Conservation (phyloP, 2,888 invertebrate species). For the Drepanosiphum platanoidis region DNA sequence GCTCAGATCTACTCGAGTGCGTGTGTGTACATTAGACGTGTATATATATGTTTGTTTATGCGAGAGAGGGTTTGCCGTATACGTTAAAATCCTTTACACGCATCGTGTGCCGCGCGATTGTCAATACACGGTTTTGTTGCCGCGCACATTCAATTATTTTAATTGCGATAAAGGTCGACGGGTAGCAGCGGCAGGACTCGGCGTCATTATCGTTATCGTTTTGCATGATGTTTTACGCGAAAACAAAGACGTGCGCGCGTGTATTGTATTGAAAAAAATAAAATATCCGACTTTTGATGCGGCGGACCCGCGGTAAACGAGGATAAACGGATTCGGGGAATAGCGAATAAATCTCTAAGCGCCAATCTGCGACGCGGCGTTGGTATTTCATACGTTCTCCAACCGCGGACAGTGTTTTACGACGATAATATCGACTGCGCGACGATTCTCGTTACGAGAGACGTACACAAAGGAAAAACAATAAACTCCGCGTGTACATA, state of each 20-base stretch:
- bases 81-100: background rate
- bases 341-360: background rate
- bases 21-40: background rate
- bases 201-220: too few relatives aligned
- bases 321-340: background rate
- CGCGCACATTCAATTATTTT: too few relatives aligned
- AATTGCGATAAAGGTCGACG: background rate
- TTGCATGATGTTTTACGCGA: too few relatives aligned
- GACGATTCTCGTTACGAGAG: background rate
- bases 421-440: background rate
- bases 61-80: background rate
- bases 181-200: too few relatives aligned
- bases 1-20: background rate
- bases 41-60: background rate
- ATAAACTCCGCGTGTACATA: too few relatives aligned
- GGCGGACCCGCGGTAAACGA: background rate
- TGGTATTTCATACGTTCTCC: background rate
- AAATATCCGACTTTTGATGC: too few relatives aligned
- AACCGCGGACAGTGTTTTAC: too few relatives aligned
- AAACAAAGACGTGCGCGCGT: too few relatives aligned
- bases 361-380: too few relatives aligned
- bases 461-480: constrained; percentile 12
- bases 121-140: background rate
- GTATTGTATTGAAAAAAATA: too few relatives aligned
- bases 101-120: background rate